Evolutionary conservation across 2,113 vertebrate genomes (phyloP), one percentile per base, ranked within the genome.

Genomic region (Nannospalax galili): DNA sequence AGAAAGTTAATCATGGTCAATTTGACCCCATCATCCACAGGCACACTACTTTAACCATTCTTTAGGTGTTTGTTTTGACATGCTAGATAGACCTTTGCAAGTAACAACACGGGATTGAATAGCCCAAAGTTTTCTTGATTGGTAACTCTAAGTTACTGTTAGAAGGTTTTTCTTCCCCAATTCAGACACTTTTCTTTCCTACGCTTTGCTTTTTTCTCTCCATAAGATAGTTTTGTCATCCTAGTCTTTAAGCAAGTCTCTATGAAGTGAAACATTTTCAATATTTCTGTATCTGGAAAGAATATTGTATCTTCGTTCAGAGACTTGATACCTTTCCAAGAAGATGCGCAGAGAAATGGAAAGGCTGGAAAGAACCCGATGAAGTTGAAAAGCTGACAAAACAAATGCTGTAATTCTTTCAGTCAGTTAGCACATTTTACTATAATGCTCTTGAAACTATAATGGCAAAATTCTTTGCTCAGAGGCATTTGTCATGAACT

Each of bases 261-360:
- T 88, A 37, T 80, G 70, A 80, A 88, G 35, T 84, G 58, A 93
- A 93, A 17, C 52, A 56, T 84, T 91, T 97, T 74, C 15, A 91
- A 48, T n/a, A 89, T 93, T 93, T 92, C 67, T 10, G 16, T 93
- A 85, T 78, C 88, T 90, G 42, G 52, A 93, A 75, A 75, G 45
- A 90, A 80, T 62, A 58, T n/a, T 89, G 92, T 60, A 60, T 73
- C 79, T 94, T 90, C 70, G 88, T 69, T 90, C 90, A 9, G 69
- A 87, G 11, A 74, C 85, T 95, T 87, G 65, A 90, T 96, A 67
- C 69, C 65, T 88, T 92, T 94, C 85, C 78, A 93, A 92, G 62
- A 60, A 95, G 70, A 65, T 74, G 72, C 52, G 90, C 12, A 88
- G 65, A 19, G 56, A 85, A 86, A 74, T 89, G 58, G 28, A 72